Evolutionary conservation across 92 coral and sea anemone genomes (phyloP).

Genomic region (Epizoanthus fatuus): DNA sequence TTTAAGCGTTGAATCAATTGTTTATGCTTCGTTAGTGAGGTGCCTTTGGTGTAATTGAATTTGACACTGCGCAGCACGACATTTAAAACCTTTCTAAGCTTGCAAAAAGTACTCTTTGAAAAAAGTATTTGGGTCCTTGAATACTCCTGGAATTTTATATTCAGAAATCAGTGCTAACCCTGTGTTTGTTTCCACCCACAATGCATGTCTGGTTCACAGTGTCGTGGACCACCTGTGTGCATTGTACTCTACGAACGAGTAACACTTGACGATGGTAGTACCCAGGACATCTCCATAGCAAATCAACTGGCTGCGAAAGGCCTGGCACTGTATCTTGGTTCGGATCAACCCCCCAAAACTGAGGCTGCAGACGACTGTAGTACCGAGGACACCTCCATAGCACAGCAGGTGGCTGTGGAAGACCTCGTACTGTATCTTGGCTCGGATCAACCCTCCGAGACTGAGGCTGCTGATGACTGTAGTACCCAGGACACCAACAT

Average conservation of each 20-base stretch:
- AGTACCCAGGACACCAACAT: constrained; percentile 67
- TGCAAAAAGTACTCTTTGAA: no score
- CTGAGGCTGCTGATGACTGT: constrained; percentile 48
- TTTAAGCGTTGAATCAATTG: no score
- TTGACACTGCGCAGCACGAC: no score
- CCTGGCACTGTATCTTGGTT: constrained; percentile 43
- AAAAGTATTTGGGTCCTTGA: no score
- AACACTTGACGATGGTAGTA: constrained; percentile 60
- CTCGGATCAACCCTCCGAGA: not conserved
- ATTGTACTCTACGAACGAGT: constrained; percentile 77
- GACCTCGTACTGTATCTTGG: constrained; percentile 55
- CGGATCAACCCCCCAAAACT: not conserved
- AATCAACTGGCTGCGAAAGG: constrained; percentile 69
- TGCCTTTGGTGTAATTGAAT: no score
- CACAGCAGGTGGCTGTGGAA: constrained; percentile 63
- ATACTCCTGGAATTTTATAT: no score
- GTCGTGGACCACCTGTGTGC: constrained; percentile 78
- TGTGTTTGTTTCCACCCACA: not conserved
- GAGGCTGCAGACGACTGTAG: constrained; percentile 52
- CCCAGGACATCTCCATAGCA: constrained; percentile 75
- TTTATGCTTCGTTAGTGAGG: no score
- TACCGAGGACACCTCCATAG: constrained; percentile 71
- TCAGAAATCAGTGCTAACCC: no score
- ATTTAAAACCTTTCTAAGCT: no score
- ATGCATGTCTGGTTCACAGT: constrained; percentile 41